A percentile compares a stretch with the other conserved stretches of the same genome.
These are phyloP conservation scores for Cladopsammia gracilis DNA, from an alignment of 64 coral and sea anemone genomes.

Conservation along the genomic window DNA sequence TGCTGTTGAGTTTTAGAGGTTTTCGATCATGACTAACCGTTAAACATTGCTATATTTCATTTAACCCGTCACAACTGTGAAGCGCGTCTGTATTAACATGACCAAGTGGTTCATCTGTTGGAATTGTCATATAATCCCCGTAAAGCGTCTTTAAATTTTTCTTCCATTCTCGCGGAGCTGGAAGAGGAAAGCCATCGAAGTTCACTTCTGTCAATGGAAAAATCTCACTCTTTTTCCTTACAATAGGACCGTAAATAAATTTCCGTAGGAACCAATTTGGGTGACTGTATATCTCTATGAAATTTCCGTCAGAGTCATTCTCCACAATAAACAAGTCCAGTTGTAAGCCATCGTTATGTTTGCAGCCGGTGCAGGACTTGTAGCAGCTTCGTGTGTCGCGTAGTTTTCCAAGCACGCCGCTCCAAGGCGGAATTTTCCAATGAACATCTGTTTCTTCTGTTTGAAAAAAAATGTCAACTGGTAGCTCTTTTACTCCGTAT, in stretches of 20 bases:
- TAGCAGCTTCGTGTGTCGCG: slow-evolving; percentile 39
- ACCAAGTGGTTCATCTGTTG: not conserved
- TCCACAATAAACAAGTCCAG: slow-evolving; percentile 50
- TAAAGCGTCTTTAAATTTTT: slow-evolving; percentile 16
- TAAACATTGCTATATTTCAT: not conserved
- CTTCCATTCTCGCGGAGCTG: slow-evolving; percentile 38
- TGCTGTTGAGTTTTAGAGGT: no score
- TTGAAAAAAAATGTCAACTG: slow-evolving; percentile 55
- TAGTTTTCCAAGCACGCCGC: not conserved
- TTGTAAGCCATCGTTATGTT: slow-evolving; percentile 21
- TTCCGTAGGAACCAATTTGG: not conserved
- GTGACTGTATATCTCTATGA: not conserved
- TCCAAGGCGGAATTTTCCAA: not conserved
- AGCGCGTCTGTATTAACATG: slow-evolving; percentile 35
- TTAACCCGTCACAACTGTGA: slow-evolving; percentile 46
- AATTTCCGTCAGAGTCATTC: slow-evolving; percentile 25
- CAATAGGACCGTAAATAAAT: not conserved
- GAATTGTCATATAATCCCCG: slow-evolving; percentile 23
- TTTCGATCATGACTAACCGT: no score
- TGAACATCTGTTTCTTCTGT: slow-evolving; percentile 10
- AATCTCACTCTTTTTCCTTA: not conserved
- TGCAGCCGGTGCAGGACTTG: slow-evolving; percentile 16
- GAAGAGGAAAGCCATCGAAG: slow-evolving; percentile 53
- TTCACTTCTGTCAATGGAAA: slow-evolving; percentile 46
- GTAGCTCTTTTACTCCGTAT: slow-evolving; percentile 28